Base-by-base conservation (phyloP, 1,140 invertebrate genomes). In the Elymnias hypermnestra region DNA sequence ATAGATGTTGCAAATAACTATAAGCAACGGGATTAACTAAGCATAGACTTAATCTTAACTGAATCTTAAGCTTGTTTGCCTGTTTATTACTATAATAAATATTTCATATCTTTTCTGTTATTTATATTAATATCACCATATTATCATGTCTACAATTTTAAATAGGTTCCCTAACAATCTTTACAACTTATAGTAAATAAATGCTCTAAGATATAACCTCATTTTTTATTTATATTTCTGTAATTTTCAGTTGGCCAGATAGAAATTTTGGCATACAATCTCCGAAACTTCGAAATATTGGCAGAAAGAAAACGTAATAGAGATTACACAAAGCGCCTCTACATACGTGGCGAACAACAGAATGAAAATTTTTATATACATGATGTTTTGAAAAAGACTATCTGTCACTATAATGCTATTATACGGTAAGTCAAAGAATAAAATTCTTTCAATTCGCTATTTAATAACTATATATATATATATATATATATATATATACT, bases 211-310 rank as follows among this genome's bases (percentile, higher is more conserved):
- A 17, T 15, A 14, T 13, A 15, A 0, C 18, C 2, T 2, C 2
- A 17, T 18, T 26, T 26, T 26, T 9, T n/a, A 1, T 3, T 1
- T 1, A 3, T 8, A 25, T 26, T 26, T 26, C 3, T n/a, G n/a
- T n/a, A n/a, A n/a, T 9, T 26, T 29, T 29, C 63, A 87, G 84
- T 87, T 44, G 83, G 78, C 17, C 82, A 87, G 72, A 76, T 87
- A 60, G 76, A 87, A 46, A 83, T 87, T 42, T 56, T 87, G 46
- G 53, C 72, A 5, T 85, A 72, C 49, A 85, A 84, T 60, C 47
- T 87, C 7, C 65, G 76, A 36, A 79, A 87, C 45, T 78, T 87
- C 37, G 60, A 78, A 33, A 13, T 58, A 33, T 28, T 87, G 5
- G 73, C 73, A 0, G 61, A 77, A 15, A 57, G 78, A 25, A 58